These are phyloP conservation scores for Corythornis vintsioides DNA, from an alignment of 2,113 vertebrate genomes.

Conservation along the genomic window DNA sequence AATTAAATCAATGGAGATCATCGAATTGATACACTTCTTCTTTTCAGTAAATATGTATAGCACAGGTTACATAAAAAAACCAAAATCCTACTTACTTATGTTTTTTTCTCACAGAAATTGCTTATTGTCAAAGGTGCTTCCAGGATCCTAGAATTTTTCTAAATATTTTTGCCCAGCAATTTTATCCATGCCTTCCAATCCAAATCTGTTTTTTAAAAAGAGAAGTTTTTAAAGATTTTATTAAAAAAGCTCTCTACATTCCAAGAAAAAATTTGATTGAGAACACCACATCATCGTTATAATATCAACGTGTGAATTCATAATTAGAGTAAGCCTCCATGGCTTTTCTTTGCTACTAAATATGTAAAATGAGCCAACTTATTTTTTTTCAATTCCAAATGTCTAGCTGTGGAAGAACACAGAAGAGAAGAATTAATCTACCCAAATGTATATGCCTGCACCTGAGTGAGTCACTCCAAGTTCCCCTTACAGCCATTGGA, in stretches of 20 bases:
- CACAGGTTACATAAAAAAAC: background rate
- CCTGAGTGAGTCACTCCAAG: background rate
- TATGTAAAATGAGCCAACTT: background rate
- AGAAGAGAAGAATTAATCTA: background rate
- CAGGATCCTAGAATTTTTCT: constrained; percentile 18
- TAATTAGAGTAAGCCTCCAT: background rate
- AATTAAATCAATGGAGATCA: background rate
- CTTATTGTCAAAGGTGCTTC: background rate
- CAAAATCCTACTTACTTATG: constrained; percentile 10
- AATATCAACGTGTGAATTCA: background rate
- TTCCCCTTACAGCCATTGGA: constrained; percentile 4
- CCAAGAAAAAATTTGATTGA: background rate
- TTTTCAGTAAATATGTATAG: background rate
- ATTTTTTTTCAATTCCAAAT: background rate
- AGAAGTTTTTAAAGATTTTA: background rate
- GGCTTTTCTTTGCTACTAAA: constrained; percentile 5
- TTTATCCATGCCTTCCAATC: constrained; percentile 48
- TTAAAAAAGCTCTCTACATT: background rate
- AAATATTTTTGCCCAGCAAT: constrained; percentile 74
- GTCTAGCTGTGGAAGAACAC: background rate
- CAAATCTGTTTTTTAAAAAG: constrained; percentile 40
- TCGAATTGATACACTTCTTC: background rate
- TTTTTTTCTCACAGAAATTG: background rate
- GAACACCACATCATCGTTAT: background rate
- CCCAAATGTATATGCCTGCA: background rate